Evolutionary conservation across 1,140 invertebrate genomes (phyloP), one percentile per base, ranked within the genome.

Genomic region (Halesus radiatus): DNA sequence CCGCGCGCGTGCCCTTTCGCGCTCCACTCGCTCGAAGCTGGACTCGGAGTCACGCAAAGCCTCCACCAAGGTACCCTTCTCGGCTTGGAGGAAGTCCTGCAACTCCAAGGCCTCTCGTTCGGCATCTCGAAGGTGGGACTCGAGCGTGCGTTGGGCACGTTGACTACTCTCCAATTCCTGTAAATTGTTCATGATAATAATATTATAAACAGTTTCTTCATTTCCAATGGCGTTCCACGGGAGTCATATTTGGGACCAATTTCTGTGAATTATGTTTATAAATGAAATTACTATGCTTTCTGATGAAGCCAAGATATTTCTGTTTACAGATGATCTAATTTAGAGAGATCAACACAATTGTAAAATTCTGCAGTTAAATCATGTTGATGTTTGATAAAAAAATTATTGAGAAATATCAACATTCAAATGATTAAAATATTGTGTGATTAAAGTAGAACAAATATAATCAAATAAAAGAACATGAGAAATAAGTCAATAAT

Each of bases 21-120:
- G 87, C 75, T 91, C 91, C 16, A 87, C 86, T 16, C 89, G 3
- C 90, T 86, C 75, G 90, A 90, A 18, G 87, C 85, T 23, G 3
- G 86, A 81, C 88, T 97, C 95, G 7, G 93, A 88, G 78, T 96
- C 95, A 29, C 93, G 92, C 22, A 97, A 87, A 0, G 94, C 93
- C 84, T 96, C 95, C 16, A 90, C 90, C 76, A 95, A 86, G 1
- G 93, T 91, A 1, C 91, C 89, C 86, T 95, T 95, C 85, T 96
- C 95, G 62, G 93, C 92, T 86, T 94, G 93, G 77, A 96, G 88
- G 80, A 96, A 96, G 79, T 95, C 94, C 85, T 94, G 92, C 84
- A 95, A 87, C 85, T 96, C 94, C 3, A 91, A 89, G 7, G 93
- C 92, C 84, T 96, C 94, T 4, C 89, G 89, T 84, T 95, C 93